phyloP scores from a whole-genome alignment of 2,888 invertebrate genomes.

The Mallateleia sp. region DNA sequence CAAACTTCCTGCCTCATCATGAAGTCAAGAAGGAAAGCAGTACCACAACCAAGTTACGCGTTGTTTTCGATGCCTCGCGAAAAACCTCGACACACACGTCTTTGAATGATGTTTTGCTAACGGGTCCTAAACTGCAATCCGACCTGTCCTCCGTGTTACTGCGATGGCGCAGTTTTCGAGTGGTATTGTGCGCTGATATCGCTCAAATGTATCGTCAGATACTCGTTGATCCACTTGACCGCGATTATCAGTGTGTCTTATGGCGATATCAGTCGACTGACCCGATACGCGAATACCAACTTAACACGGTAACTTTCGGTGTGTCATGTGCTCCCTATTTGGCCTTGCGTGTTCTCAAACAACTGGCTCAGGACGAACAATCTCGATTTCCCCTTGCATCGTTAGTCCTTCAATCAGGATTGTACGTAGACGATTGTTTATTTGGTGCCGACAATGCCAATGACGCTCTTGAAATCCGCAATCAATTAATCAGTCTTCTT shows the following conservation, averaged over 20 bases:
- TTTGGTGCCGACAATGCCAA: conserved; percentile 27
- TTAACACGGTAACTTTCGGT: conserved; percentile 27
- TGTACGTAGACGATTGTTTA: conserved; percentile 46
- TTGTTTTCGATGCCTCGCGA: conserved; percentile 83
- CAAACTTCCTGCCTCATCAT: conserved; percentile 80
- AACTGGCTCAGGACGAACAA: background rate
- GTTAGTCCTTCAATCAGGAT: background rate
- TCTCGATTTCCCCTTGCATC: background rate
- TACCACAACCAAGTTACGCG: conserved; percentile 80
- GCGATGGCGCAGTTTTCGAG: conserved; percentile 1
- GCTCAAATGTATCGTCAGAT: conserved; percentile 49
- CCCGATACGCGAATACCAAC: background rate
- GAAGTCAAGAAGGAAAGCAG: conserved; percentile 76
- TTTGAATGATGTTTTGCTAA: conserved; percentile 57
- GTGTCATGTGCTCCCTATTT: conserved; percentile 7
- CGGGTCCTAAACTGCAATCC: conserved; percentile 4
- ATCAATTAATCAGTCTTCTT: conserved; percentile 19
- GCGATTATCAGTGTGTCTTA: conserved; percentile 1
- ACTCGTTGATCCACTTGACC: background rate
- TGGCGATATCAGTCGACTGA: background rate
- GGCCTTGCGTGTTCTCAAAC: background rate
- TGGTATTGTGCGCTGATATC: background rate
- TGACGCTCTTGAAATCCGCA: background rate
- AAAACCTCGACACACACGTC: conserved; percentile 64
- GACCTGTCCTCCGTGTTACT: background rate